A percentile compares a stretch with the other conserved stretches of the same genome.
Evolutionary conservation across 2,113 vertebrate genomes (phyloP).

Genomic region (Plestiodon gilberti): DNA sequence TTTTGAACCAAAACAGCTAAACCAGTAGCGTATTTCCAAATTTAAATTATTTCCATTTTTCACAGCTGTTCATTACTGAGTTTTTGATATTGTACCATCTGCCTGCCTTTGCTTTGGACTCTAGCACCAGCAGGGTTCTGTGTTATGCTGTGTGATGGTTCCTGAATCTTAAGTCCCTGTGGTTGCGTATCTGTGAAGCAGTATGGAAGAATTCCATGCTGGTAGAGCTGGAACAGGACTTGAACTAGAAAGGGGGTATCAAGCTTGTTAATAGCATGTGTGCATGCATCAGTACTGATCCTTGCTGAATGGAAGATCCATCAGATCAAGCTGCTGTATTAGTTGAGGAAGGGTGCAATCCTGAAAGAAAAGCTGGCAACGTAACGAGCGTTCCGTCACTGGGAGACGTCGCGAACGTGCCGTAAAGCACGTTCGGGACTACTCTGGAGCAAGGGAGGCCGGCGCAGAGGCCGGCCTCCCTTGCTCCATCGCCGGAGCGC

Average conservation of each 20-base stretch:
- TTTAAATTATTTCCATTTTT: neutral
- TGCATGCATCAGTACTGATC: neutral
- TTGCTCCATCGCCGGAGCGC: too few species aligned
- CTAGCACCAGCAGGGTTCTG: conserved; percentile 3
- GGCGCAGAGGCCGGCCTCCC: too few species aligned
- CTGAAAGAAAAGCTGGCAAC: too few species aligned
- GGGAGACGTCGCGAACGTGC: too few species aligned
- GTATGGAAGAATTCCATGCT: neutral
- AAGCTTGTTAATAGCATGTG: neutral
- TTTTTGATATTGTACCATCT: conserved; percentile 3
- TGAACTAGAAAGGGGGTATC: neutral
- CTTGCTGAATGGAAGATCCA: neutral
- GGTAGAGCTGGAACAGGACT: neutral
- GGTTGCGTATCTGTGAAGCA: neutral
- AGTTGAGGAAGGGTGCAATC: neutral
- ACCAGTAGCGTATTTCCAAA: neutral
- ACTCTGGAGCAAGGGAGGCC: too few species aligned
- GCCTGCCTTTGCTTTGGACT: conserved; percentile 9
- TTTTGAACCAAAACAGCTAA: conserved; percentile 2
- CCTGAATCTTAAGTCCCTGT: neutral
- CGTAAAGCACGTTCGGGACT: too few species aligned
- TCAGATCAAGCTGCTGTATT: neutral
- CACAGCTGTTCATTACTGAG: neutral
- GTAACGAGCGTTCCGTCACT: too few species aligned
- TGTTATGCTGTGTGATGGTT: neutral